Base-by-base conservation (phyloP, 2,113 vertebrate genomes). In the Lanius collurio region DNA sequence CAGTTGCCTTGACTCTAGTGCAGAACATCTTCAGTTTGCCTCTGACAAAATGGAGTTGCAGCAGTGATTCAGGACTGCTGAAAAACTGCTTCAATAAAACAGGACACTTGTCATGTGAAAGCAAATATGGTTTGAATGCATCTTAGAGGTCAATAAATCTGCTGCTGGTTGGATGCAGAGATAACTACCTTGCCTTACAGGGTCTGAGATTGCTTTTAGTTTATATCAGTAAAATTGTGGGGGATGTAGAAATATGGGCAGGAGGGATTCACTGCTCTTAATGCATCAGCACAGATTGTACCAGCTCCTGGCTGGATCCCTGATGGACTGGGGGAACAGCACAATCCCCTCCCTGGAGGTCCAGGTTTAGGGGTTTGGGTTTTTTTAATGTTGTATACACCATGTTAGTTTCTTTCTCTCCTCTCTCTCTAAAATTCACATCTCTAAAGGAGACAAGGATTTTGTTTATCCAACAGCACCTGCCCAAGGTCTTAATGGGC, bases 71-170 rank as follows among this genome's bases (percentile, higher is more conserved):
- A 67, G 76, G 41, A 23, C 47, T 78, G 83, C 90, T 78, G 83
- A 64, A 68, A 95, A 92, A 77, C 35, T 63, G 86, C 83, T 90
- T 47, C 70, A 83, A 83, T 94, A 81, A 93, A 93, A 74, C 15
- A 92, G 76, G 71, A 70, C 63, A 37, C 68, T 92, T 96, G 94
- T 94, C 80, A 69, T 47, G 44, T 3, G 73, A 81, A 77, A 89
- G 89, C 71, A 93, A 97, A 93, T 90, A 90, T 5, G 15, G 46
- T 59, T 74, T 89, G 59, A 88, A 92, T 62, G 53, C 39, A 11
- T 44, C 90, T 30, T 47, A 23, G 87, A 71, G 90, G 64, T 42
- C 83, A 80, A 67, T 97, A 97, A 95, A 97, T 93, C 86, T 80
- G 88, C 85, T 88, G 57, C 82, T 93, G 84, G 35, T 82, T 95